Evolutionary conservation across 2,888 invertebrate species (phyloP), one percentile per base, ranked within the genome.

Genomic region (Epistrophe eligans): DNA sequence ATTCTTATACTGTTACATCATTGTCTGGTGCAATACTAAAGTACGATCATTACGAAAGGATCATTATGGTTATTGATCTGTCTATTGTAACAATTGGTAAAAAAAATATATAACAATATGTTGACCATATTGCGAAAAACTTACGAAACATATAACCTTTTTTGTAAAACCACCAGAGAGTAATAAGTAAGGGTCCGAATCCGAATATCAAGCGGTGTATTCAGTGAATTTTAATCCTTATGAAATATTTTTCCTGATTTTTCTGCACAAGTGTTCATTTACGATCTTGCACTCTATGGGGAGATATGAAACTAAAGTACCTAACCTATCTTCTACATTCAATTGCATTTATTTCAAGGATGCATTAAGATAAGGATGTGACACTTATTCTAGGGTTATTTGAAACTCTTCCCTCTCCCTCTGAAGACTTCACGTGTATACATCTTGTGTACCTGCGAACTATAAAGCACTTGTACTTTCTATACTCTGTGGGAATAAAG

Each of bases 61-160:
- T 88, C 83, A 88, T 72, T 79, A n/a, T n/a, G 79, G 88, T 80
- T 84, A 73, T 77, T 88, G 84, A 80, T 84, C 79, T 48, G 79
- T 77, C 77, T 77, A 50, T 50, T 77, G 76, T 74, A 66, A 72
- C 58, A 79, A 73, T 70, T 11, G 40, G 11, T 40, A 13, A 70
- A 40, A 11, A 81, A 62, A 45, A 62, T 32, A 50, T 24, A 11
- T 24, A 60, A 57, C 70, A 79, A 72, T 40, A 35, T 83, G 84
- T 50, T 84, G 84, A 84, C 84, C 88, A 88, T 76, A 84, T 84
- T 88, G 84, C 88, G 70, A 88, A 88, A 74, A 76, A 79, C 48
- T 50, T 76, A 45, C 13, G 15, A 57, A 70, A 76, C 24, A 24
- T 24, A 79, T 70, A 79, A 71, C 70, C 77, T 79, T 74, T 73